phyloP scores from a whole-genome alignment of 2,888 invertebrate species.

The Cantharis rufa region DNA sequence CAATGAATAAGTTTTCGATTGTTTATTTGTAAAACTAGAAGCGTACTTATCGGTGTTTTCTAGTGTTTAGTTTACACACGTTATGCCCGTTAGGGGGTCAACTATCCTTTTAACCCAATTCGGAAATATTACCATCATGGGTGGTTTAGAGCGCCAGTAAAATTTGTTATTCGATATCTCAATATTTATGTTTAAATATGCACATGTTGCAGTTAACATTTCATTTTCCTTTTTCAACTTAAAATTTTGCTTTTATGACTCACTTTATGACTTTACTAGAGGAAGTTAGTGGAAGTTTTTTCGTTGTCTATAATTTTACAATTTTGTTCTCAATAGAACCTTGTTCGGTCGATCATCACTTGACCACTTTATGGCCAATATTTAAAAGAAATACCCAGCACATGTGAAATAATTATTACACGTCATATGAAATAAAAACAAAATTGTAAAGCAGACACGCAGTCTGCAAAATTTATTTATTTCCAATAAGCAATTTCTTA shows the following conservation, averaged over 20 bases:
- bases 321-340: background rate
- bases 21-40: background rate
- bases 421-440: background rate
- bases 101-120: constrained; percentile 9
- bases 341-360: background rate
- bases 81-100: constrained; percentile 7
- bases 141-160: constrained; percentile 38
- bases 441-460: background rate
- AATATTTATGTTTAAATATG: constrained; percentile 32
- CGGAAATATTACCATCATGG: constrained; percentile 23
- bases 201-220: constrained; percentile 18
- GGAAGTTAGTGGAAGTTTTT: background rate
- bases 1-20: background rate
- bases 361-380: background rate
- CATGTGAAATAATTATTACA: background rate
- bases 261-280: constrained; percentile 7
- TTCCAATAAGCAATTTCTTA: background rate
- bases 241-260: constrained; percentile 14
- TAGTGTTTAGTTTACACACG: background rate
- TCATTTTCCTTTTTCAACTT: constrained; percentile 18
- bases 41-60: background rate
- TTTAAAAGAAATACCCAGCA: background rate
- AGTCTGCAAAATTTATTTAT: background rate
- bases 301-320: background rate
- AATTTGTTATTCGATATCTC: constrained; percentile 39